Conservation (phyloP, 2,888 invertebrate species). For the Phragmatobia fuliginosa region DNA sequence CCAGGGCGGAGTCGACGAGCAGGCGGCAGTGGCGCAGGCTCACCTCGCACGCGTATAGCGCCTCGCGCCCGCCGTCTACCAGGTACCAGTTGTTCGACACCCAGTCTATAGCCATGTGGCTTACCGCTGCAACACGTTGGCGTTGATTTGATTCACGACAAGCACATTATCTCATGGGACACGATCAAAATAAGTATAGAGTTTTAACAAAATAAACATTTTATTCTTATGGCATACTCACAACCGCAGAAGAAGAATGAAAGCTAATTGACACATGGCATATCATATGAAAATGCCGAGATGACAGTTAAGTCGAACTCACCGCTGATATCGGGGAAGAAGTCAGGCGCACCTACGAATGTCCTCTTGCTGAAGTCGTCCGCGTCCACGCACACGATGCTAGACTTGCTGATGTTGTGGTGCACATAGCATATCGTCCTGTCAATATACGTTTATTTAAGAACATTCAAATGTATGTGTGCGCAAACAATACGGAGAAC, state of each 20-base stretch:
- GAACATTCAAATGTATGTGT: background rate
- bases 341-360: conserved; percentile 86
- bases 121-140: conserved; percentile 86
- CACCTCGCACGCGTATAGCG: conserved; percentile 90
- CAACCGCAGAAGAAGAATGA: background rate
- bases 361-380: conserved; percentile 88
- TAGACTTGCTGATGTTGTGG: conserved; percentile 84
- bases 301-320: conserved; percentile 52
- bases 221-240: background rate
- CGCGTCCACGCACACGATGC: conserved; percentile 89
- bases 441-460: conserved; percentile 57
- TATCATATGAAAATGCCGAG: too few relatives aligned
- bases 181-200: background rate
- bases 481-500: background rate
- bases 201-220: background rate
- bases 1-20: conserved; percentile 89
- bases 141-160: background rate
- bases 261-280: background rate
- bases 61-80: conserved; percentile 89
- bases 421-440: conserved; percentile 91
- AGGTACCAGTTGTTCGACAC: conserved; percentile 95
- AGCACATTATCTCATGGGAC: background rate
- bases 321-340: conserved; percentile 89
- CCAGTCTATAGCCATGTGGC: conserved; percentile 94
- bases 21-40: conserved; percentile 89